Evolutionary conservation across 2,113 vertebrate genomes (phyloP), one percentile per base, ranked within the genome.

Genomic region (Urocolius indicus): DNA sequence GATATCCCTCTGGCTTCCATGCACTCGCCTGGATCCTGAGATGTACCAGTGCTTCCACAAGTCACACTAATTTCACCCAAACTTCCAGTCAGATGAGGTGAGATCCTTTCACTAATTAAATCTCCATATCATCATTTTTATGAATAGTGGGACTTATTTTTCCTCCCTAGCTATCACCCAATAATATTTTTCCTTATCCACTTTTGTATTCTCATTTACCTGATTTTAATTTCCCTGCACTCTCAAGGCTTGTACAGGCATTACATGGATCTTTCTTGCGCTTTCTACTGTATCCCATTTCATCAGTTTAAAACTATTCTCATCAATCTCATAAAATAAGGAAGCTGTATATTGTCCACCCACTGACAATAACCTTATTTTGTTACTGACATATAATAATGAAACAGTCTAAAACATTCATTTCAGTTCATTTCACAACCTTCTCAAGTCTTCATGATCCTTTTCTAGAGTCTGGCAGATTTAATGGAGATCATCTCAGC

Each of bases 121-220:
- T 58, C 16, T 83, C 83, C 24, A 34, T 4, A 2, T 67, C 41
- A 43, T 12, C 20, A 3, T 34, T 85, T 79, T 76, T 89, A 84
- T n/a, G 27, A 74, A 23, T n/a, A 62, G 17, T 10, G 7, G 54
- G 30, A 62, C 11, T 82, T 87, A 23, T 14, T 81, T 75, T 49
- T 49, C 19, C 75, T 84, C 77, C 30, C 68, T 74, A 52, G 79
- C 38, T 59, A 67, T 43, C 11, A 27, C 7, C n/a, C 69, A 90
- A 84, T 73, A 88, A 74, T 48, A 59, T 43, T 24, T 12, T 59
- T 90, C 43, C 43, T 90, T 71, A 74, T 38, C 32, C 55, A 55
- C 19, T 69, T 84, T 43, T 59, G 43, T 26, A 67, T 72, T 38
- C 68, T 94, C 86, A 95, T 93, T 94, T 94, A 67, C 90, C 86